Evolutionary conservation across 2,113 vertebrate species (phyloP).

Genomic region (Leucopsar rothschildi): DNA sequence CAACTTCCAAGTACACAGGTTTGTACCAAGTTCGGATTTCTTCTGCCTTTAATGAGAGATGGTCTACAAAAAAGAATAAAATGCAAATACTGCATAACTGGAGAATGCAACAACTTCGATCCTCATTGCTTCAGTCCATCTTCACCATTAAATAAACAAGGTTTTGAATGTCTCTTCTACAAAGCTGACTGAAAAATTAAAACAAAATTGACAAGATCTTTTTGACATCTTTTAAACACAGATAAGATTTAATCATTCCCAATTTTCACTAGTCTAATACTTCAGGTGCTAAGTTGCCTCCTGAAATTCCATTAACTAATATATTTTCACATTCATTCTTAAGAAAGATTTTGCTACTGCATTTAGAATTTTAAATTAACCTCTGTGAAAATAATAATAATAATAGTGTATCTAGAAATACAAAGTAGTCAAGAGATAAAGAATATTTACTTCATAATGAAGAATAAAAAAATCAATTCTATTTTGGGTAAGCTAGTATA

Average conservation of each 20-base stretch:
- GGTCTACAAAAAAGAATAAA: background rate
- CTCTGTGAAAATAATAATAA: background rate
- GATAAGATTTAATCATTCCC: background rate
- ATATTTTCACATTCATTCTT: background rate
- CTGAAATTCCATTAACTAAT: background rate
- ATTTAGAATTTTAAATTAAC: background rate
- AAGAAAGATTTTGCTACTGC: background rate
- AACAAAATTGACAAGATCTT: background rate
- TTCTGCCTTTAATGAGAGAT: background rate
- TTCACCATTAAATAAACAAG: background rate
- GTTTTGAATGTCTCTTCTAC: background rate
- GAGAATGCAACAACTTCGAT: background rate
- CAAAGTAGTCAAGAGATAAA: background rate
- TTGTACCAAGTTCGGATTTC: background rate
- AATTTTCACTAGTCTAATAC: background rate
- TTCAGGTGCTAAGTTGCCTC: background rate
- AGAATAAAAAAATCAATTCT: background rate
- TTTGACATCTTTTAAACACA: background rate
- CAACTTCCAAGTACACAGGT: background rate
- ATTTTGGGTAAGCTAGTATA: background rate
- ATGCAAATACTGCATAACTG: background rate
- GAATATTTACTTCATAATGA: background rate
- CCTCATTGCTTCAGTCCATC: background rate
- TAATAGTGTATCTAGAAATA: background rate
- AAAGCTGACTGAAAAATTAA: background rate